Evolutionary conservation across 1,140 invertebrate species (phyloP).

Genomic region (Conus betulinus): DNA sequence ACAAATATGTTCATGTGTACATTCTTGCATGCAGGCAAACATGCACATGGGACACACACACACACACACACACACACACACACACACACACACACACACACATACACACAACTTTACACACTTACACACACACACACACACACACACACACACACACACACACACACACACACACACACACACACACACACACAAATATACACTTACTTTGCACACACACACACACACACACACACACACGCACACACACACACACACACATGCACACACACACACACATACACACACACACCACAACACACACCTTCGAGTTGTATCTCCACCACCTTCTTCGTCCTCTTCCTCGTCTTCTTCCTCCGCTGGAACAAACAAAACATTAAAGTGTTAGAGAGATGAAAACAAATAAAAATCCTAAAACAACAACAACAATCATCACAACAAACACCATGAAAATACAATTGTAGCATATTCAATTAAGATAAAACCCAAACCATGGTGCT

Average conservation of each 20-base stretch:
- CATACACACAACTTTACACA: no score
- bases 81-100: no score
- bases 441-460: background rate
- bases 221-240: background rate
- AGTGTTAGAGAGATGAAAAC: no score
- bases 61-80: no score
- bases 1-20: no score
- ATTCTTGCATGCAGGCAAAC: no score
- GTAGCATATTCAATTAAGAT: no score
- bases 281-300: background rate
- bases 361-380: background rate
- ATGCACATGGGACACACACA: no score
- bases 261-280: background rate
- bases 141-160: no score
- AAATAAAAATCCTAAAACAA: background rate
- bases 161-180: no score
- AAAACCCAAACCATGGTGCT: no score
- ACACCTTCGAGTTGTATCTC: slow-evolving; percentile 24
- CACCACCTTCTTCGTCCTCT: slow-evolving; percentile 31
- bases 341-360: slow-evolving; percentile 38
- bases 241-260: background rate
- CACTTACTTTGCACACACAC: background rate
- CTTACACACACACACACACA: no score
- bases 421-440: background rate
- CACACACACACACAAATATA: background rate